phyloP scores from a whole-genome alignment of 2,888 invertebrate genomes.

The Neuroscelio doddi region DNA sequence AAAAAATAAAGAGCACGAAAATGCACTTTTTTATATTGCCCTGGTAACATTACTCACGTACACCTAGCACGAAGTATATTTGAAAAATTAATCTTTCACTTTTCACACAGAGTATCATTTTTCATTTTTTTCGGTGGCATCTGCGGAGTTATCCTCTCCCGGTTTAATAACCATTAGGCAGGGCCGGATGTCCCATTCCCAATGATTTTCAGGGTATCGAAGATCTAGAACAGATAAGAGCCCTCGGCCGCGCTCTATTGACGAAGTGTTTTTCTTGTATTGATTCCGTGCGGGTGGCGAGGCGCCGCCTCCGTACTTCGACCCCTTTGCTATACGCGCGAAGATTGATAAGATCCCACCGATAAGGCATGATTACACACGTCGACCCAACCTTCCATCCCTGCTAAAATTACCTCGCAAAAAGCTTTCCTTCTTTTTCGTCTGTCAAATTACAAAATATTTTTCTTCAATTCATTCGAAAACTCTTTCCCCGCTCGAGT shows the following conservation, averaged over 20 bases:
- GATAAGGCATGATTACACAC: conserved; percentile 70
- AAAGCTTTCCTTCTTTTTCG: no score
- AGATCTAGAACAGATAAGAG: conserved; percentile 68
- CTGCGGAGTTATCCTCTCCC: conserved; percentile 19
- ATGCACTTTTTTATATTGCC: no score
- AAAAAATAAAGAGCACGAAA: no score
- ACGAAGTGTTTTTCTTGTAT: conserved; percentile 66
- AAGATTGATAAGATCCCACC: conserved; percentile 67
- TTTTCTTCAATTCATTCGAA: no score
- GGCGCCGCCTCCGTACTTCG: conserved; percentile 49
- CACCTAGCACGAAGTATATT: conserved; percentile 1
- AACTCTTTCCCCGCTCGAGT: no score
- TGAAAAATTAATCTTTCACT: background rate
- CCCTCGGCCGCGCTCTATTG: conserved; percentile 55
- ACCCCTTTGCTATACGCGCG: conserved; percentile 64
- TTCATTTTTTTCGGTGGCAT: conserved; percentile 18
- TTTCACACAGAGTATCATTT: conserved; percentile 12
- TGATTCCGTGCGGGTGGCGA: conserved; percentile 56
- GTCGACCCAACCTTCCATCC: no score
- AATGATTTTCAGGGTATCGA: conserved; percentile 66
- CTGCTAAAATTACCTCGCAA: no score
- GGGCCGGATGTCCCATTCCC: no score
- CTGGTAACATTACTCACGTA: no score
- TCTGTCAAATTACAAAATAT: no score
- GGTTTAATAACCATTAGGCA: conserved; percentile 67